A percentile compares a stretch with the other conserved stretches of the same genome.
Evolutionary conservation across 2,888 invertebrate genomes (phyloP).

Genomic region (Cryptus viduatorius): DNA sequence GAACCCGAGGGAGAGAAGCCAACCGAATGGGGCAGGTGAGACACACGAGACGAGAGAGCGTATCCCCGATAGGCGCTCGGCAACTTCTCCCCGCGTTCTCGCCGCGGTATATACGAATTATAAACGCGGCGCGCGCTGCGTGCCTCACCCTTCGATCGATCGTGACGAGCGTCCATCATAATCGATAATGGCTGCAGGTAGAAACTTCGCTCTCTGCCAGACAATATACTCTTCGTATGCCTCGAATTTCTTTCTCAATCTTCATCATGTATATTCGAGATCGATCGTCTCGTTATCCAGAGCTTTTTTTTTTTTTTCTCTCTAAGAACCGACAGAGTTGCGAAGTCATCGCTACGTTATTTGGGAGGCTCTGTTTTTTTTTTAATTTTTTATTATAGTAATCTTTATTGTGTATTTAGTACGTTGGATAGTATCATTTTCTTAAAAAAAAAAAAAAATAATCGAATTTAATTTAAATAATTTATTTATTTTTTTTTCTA

Average conservation of each 20-base stretch:
- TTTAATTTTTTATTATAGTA: slow-evolving; percentile 23
- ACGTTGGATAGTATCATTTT: background rate
- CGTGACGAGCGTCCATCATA: slow-evolving; percentile 76
- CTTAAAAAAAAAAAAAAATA: too few relatives aligned
- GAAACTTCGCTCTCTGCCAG: slow-evolving; percentile 66
- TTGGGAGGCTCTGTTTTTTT: slow-evolving; percentile 74
- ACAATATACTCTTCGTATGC: slow-evolving; percentile 18
- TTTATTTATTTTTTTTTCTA: too few relatives aligned
- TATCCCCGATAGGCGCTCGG: slow-evolving; percentile 10
- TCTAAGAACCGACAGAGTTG: slow-evolving; percentile 74
- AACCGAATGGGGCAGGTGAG: slow-evolving; percentile 42
- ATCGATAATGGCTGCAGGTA: slow-evolving; percentile 76
- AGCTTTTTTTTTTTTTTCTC: slow-evolving; percentile 65
- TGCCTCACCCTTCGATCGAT: slow-evolving; percentile 75
- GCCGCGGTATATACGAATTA: slow-evolving; percentile 50
- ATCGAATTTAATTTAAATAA: too few relatives aligned
- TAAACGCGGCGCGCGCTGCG: slow-evolving; percentile 55
- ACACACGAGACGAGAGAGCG: background rate
- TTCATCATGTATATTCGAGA: slow-evolving; percentile 19
- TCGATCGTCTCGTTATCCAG: slow-evolving; percentile 73
- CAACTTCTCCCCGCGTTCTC: slow-evolving; percentile 54
- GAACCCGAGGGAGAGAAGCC: slow-evolving; percentile 68
- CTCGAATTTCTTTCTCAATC: slow-evolving; percentile 18
- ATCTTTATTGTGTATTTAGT: slow-evolving; percentile 18
- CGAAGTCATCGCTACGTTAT: slow-evolving; percentile 81